Base-by-base conservation (phyloP, 2,888 invertebrate genomes). In the Parapristionchus giblindavisi region DNA sequence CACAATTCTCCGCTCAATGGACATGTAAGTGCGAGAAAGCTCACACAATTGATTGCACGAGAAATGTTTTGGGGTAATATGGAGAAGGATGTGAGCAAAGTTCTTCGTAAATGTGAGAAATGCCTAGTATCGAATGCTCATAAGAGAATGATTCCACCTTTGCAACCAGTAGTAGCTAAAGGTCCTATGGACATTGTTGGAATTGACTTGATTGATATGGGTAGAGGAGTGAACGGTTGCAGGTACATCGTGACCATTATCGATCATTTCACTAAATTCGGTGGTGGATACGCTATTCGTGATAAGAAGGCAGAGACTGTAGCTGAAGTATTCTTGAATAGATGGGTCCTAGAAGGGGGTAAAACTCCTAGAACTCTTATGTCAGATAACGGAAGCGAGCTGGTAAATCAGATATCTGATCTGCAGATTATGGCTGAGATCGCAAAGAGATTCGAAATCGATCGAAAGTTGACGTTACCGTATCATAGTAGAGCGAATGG, bases 401-500 rank as follows among this genome's bases (percentile, higher is more conserved):
- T 79, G 34, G 58, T 61, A 1, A 78, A 78, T 48, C 76, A 0
- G 79, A 80, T 58, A 75, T 75, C 32, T 78, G 79, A 0, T 36
- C 34, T 2, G 78, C 36, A 36, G 2, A 29, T 70, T 0, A 60
- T 77, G 32, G 48, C 56, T 21, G 63, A 75, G 32, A 21, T 77
- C n/a, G n/a, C 52, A 0, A 76, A 78, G 36, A 60, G 73, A 63
- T 36, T 48, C 2, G 27, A 52, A 1, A 78, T 77, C 1, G 36
- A 70, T 2, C 27, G 52, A 17, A 63, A 56, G 21, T 54, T 6
- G 43, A 78, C 79, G 0, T 75, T 78, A 51, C 75, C 78, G 1
- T 82, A 82, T 66, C 63, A 81, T 58, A 68, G 76, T 0, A 38
- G 77, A 40, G 77, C 73, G 32, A 82, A 82, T 74, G 82, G 82